Evolutionary conservation across 2,888 invertebrate species (phyloP), one percentile per base, ranked within the genome.

Genomic region (Lasioglossum malachurum): DNA sequence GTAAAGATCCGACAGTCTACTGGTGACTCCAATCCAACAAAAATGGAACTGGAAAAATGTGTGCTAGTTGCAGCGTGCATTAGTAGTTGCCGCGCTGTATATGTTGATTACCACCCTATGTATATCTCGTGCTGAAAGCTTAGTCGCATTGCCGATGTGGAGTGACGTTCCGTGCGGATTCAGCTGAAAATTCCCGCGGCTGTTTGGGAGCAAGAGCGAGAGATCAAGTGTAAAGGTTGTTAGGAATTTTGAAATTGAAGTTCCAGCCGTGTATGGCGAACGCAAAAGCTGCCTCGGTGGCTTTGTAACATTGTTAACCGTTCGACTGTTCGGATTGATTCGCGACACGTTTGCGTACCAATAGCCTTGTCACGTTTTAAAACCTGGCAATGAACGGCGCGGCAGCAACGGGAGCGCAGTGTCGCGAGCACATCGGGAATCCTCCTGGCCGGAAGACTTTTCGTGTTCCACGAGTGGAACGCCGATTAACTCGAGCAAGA

Each of bases 401-500:
- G 44, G 46, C 46, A 5, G 27, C 5, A 46, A 14, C 64, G 64
- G 19, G 64, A 69, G 31, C 35, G 35, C 35, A 69, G 35, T 35
- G 19, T 69, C 35, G 67, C 67, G 67, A 69, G 38, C 38, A 69
- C 69, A 69, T 12, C 69, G 23, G 23, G 23, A 69, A 69, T 69
- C 38, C 38, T 69, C 38, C 38, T 69, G 38, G 69, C 69, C 19
- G 41, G 27, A 57, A 69, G 69, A 38, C 69, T 69, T 69, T 69
- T 69, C 69, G 23, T 38, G 69, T 69, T 69, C 23, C 27, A 23
- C 73, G 76, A 74, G 73, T 57, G 83, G 57, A 80, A 77, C 67
- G 81, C 77, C 80, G 80, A 84, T 84, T 77, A 84, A 84, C 44
- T 67, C 53, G 77, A 73, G 53, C 64, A 44, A 57, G 46, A 83